These are phyloP conservation scores for Dicranocentrus wangi DNA, from an alignment of 2,888 invertebrate species.

Conservation along the genomic window DNA sequence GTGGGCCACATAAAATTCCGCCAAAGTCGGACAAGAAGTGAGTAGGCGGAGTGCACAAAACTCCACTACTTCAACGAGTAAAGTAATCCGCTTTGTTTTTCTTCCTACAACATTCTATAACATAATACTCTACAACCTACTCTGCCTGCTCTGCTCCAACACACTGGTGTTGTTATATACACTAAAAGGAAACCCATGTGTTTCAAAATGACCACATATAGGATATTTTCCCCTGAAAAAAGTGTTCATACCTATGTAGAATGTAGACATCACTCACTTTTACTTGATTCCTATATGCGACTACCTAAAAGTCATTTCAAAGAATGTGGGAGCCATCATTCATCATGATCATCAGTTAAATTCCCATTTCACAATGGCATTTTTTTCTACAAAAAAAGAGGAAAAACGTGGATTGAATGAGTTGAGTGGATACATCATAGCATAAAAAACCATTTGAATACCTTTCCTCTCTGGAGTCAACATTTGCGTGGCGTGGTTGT, in stretches of 20 bases:
- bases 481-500: too few relatives aligned
- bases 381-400: neutral
- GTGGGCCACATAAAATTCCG: constrained; percentile 32
- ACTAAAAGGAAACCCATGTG: too few relatives aligned
- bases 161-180: too few relatives aligned
- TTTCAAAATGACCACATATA: neutral
- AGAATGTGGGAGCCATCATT: constrained; percentile 34
- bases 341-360: constrained; percentile 50
- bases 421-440: too few relatives aligned
- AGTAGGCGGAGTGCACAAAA: neutral
- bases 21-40: constrained; percentile 21
- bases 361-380: constrained; percentile 30
- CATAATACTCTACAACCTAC: too few relatives aligned
- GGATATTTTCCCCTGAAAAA: constrained; percentile 11
- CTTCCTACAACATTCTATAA: too few relatives aligned
- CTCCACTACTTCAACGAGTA: too few relatives aligned
- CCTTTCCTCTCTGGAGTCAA: neutral
- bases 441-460: too few relatives aligned
- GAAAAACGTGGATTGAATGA: too few relatives aligned
- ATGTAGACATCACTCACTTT: constrained; percentile 6
- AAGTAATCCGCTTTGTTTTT: constrained; percentile 45
- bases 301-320: neutral
- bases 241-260: too few relatives aligned
- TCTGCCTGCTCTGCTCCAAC: too few relatives aligned
- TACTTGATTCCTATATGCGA: neutral